phyloP scores from a whole-genome alignment of 2,888 invertebrate genomes.

The Thymelicus lineola region DNA sequence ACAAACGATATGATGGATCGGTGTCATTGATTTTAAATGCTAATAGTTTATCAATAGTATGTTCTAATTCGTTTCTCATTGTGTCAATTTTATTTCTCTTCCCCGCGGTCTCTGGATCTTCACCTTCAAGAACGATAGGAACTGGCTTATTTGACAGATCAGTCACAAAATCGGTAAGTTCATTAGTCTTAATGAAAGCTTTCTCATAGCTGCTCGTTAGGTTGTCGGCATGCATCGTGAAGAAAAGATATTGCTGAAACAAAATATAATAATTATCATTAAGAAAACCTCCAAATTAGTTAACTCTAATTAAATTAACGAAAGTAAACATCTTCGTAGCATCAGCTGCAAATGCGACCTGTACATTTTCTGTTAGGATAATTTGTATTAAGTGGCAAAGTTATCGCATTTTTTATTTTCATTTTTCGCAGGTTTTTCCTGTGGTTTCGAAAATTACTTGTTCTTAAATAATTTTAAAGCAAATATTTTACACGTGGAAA shows the following conservation, averaged over 20 bases:
- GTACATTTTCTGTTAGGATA: too few relatives aligned
- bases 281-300: too few relatives aligned
- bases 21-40: conserved; percentile 60
- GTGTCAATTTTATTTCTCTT: conserved; percentile 56
- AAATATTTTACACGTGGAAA: too few relatives aligned
- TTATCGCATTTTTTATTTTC: too few relatives aligned
- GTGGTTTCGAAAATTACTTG: too few relatives aligned
- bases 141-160: conserved; percentile 54
- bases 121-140: not conserved
- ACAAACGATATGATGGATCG: conserved; percentile 58
- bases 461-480: too few relatives aligned
- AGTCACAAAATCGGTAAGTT: conserved; percentile 54
- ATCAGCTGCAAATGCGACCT: too few relatives aligned
- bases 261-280: conserved; percentile 20
- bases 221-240: conserved; percentile 58
- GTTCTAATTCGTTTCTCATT: conserved; percentile 59
- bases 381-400: too few relatives aligned
- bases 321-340: too few relatives aligned
- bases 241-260: conserved; percentile 76
- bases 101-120: conserved; percentile 42
- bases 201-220: conserved; percentile 64
- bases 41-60: conserved; percentile 58
- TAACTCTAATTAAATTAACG: too few relatives aligned
- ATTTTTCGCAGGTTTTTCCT: too few relatives aligned
- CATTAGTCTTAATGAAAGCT: conserved; percentile 58